phyloP scores from a whole-genome alignment of 2,113 vertebrate species.

The Pandion haliaetus region DNA sequence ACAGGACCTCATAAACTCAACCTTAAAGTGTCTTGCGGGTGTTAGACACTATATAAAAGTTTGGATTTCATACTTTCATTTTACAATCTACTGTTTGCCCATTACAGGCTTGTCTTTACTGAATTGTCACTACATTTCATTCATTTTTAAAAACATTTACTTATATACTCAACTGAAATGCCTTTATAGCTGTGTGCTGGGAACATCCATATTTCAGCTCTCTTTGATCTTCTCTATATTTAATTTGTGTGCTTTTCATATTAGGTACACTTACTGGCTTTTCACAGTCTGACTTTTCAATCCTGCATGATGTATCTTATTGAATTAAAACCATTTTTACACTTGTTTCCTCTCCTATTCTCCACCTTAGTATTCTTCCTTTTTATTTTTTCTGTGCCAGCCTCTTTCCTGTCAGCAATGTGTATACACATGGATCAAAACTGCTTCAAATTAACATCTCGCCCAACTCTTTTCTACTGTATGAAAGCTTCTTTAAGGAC shows the following conservation, averaged over 20 bases:
- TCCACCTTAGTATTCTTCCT: neutral
- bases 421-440: neutral
- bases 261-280: conserved; percentile 38
- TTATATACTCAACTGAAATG: neutral
- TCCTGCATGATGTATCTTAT: neutral
- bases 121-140: neutral
- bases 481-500: neutral
- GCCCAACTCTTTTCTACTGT: neutral
- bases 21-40: neutral
- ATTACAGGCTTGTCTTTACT: neutral
- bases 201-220: neutral
- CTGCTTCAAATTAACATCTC: neutral
- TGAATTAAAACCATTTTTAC: neutral
- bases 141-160: neutral
- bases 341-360: neutral
- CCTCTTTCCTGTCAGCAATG: neutral
- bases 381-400: neutral
- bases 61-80: neutral
- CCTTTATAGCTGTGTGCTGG: neutral
- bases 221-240: neutral
- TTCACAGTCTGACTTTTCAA: conserved; percentile 25
- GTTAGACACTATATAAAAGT: neutral
- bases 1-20: neutral
- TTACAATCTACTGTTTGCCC: neutral
- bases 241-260: neutral